A percentile compares a stretch with the other conserved stretches of the same genome.
Conservation (phyloP, 2,888 invertebrate genomes). For the Holacanthella duospinosa region DNA sequence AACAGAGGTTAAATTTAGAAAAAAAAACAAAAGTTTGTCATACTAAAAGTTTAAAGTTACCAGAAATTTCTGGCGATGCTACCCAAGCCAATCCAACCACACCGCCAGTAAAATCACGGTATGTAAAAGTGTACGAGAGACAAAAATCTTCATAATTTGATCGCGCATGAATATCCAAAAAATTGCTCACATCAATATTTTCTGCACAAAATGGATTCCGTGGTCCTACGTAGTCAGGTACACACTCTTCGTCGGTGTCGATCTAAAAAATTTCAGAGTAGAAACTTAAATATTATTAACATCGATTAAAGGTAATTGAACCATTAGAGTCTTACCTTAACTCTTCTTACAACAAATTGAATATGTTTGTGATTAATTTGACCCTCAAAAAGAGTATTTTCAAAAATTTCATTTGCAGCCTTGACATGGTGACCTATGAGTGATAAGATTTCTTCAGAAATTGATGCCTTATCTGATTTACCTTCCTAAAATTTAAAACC, state of each 20-base stretch:
- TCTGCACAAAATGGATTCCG: constrained; percentile 10
- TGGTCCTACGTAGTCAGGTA: background rate
- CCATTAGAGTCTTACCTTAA: background rate
- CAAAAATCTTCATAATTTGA: constrained; percentile 89
- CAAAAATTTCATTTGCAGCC: constrained; percentile 10
- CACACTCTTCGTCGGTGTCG: constrained; percentile 9
- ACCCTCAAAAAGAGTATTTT: background rate
- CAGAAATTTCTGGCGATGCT: constrained; percentile 43
- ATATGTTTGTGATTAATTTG: constrained; percentile 2
- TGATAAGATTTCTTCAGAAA: constrained; percentile 4
- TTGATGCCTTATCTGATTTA: background rate
- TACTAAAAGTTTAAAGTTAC: background rate
- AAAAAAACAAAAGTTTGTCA: background rate
- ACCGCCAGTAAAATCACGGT: constrained; percentile 90
- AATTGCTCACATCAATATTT: constrained; percentile 9
- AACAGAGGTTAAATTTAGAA: background rate
- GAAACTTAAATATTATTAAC: background rate
- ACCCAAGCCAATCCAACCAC: constrained; percentile 97
- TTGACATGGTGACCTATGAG: constrained; percentile 10
- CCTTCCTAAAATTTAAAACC: background rate
- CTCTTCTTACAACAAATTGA: constrained; percentile 1
- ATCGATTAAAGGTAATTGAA: background rate
- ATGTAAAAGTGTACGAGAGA: constrained; percentile 96
- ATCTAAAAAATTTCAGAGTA: background rate
- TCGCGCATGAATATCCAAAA: constrained; percentile 6